Base-by-base conservation (phyloP, 2,113 vertebrate genomes). In the Argyrosomus japonicus region DNA sequence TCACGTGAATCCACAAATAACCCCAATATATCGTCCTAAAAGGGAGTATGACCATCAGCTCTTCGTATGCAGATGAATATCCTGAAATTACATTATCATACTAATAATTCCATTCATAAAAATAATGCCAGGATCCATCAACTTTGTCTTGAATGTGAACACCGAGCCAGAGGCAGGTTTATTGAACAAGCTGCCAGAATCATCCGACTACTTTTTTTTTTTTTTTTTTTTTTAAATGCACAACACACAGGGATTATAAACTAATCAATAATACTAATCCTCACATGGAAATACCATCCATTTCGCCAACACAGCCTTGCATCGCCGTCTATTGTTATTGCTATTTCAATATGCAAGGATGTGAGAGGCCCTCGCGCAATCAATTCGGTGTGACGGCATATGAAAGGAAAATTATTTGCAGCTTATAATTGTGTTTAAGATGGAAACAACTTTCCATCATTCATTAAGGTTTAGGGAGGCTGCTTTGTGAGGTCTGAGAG, bases 191-290 rank as follows among this genome's bases (percentile, higher is more conserved):
- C 61, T 23, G 70, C 69, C 65, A 86, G 51, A 89, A 74, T 75
- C 56, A 88, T 54, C 68, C n/a, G 68, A 75, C 71, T 57, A 80
- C 58, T 56, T 72, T 77, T 85, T 86, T 68, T 75, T n/a, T n/a
- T 72, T 74, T n/a, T 85, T 86, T 75, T 27, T 54, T 69, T 76
- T 85, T 86, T 74, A 73, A 81, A 76, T 73, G 72, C 75, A 68
- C 57, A 83, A 83, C 86, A 86, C 85, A 90, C 3, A 79, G 60
- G 78, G 88, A 91, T 91, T 91, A 91, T 78, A 82, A 91, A 83
- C 77, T 70, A 86, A 91, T 90, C 80, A 92, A 87, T 86, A 83
- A 82, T 58, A 72, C 85, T 82, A 90, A 94, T 90, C 88, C 87
- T 73, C 54, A 47, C 53, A 43, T 68, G 76, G 77, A 79, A 86